Conservation (phyloP, 2,797 vertebrate genomes). For the Synanceia verrucosa region DNA sequence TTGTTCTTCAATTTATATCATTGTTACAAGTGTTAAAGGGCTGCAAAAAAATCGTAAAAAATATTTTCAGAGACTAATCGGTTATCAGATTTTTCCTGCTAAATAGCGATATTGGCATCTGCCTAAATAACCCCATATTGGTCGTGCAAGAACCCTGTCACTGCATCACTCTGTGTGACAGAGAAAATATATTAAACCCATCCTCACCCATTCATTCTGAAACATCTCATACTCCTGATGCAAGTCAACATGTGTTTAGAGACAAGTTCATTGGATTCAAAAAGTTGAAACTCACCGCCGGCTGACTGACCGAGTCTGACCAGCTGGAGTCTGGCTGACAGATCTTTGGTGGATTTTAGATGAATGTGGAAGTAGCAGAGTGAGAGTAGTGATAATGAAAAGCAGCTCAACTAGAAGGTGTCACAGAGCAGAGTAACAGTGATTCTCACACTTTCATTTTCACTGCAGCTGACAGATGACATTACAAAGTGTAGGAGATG, state of each 20-base stretch:
- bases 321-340: slow-evolving; percentile 21
- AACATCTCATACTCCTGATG: too few species aligned
- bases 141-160: too few species aligned
- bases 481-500: slow-evolving; percentile 16
- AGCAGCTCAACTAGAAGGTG: slow-evolving; percentile 6
- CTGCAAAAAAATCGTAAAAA: too few species aligned
- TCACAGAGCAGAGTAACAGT: slow-evolving; percentile 19
- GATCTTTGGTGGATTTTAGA: slow-evolving; percentile 19
- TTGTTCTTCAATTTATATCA: too few species aligned
- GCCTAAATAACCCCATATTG: too few species aligned
- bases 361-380: neutral
- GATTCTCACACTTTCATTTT: slow-evolving; percentile 18
- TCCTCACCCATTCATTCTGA: neutral
- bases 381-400: neutral
- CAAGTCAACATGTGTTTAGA: neutral
- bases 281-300: neutral
- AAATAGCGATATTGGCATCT: too few species aligned
- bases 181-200: neutral
- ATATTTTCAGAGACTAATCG: too few species aligned
- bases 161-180: too few species aligned
- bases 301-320: slow-evolving; percentile 19
- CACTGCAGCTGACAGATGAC: slow-evolving; percentile 11
- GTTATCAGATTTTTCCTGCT: too few species aligned
- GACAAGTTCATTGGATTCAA: neutral
- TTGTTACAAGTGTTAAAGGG: too few species aligned